These are phyloP conservation scores for Pseudomugil gertrudae DNA, from an alignment of 2,797 vertebrate species.

Conservation along the genomic window DNA sequence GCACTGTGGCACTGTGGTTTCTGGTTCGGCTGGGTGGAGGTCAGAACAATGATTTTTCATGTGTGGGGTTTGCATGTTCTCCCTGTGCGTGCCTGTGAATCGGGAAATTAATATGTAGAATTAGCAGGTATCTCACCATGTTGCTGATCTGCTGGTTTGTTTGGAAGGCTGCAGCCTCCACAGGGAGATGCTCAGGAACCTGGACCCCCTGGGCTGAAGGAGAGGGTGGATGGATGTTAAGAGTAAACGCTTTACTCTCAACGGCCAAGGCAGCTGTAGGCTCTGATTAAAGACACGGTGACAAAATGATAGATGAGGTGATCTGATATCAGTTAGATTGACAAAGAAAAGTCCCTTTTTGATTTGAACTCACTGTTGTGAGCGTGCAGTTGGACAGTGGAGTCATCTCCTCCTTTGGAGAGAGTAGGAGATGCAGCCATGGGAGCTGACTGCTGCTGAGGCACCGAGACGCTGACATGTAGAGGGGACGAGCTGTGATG, in stretches of 20 bases:
- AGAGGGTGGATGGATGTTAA: slow-evolving; percentile 63
- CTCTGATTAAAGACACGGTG: slow-evolving; percentile 52
- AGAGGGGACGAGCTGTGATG: slow-evolving; percentile 45
- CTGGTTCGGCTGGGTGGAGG: no score
- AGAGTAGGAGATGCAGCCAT: slow-evolving; percentile 37
- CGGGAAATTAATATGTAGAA: no score
- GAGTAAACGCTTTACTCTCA: slow-evolving; percentile 65
- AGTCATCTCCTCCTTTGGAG: slow-evolving; percentile 57
- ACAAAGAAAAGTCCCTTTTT: background rate
- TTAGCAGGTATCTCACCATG: slow-evolving; percentile 51
- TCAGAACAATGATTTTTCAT: no score
- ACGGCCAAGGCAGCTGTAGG: slow-evolving; percentile 76
- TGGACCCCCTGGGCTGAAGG: slow-evolving; percentile 54
- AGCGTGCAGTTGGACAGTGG: slow-evolving; percentile 71
- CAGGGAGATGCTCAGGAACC: slow-evolving; percentile 32
- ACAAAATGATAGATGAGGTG: background rate
- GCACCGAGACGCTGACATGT: slow-evolving; percentile 58
- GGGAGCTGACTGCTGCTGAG: slow-evolving; percentile 69
- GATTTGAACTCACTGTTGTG: slow-evolving; percentile 71
- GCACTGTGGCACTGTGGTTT: no score
- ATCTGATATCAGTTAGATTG: background rate
- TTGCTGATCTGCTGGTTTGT: slow-evolving; percentile 48
- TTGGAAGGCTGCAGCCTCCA: slow-evolving; percentile 37
- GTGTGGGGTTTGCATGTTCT: no score
- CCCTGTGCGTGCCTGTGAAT: no score